Percentiles rank a stretch among this genome's conserved stretches.
phyloP scores from a whole-genome alignment of 2,888 invertebrate genomes.

The Microchrysa polita region DNA sequence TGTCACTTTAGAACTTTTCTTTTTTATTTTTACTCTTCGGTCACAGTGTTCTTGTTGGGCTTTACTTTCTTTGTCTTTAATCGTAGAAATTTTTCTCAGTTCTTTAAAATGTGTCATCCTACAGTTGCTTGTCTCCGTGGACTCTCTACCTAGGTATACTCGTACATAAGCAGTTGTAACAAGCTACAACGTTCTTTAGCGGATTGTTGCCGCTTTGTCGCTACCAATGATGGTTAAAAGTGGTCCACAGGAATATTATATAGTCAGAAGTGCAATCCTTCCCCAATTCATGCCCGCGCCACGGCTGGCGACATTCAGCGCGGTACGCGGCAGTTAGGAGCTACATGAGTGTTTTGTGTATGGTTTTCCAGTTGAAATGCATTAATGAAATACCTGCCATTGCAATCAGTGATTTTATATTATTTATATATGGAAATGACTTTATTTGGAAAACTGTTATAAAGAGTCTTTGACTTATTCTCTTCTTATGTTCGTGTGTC shows the following conservation, averaged over 20 bases:
- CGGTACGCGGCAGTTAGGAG: too few species aligned
- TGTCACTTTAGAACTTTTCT: conserved; percentile 23
- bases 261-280: too few species aligned
- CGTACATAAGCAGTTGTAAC: too few species aligned
- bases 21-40: conserved; percentile 17
- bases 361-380: conserved; percentile 18
- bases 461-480: conserved; percentile 28
- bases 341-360: neutral
- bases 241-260: conserved; percentile 25
- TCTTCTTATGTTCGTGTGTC: neutral
- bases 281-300: neutral
- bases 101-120: neutral
- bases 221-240: conserved; percentile 4
- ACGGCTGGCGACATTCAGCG: neutral
- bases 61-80: too few species aligned
- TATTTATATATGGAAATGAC: conserved; percentile 44
- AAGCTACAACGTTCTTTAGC: too few species aligned
- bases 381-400: conserved; percentile 37
- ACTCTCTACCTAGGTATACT: neutral
- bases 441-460: conserved; percentile 37
- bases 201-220: neutral
- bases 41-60: neutral
- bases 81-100: conserved; percentile 6
- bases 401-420: conserved; percentile 25
- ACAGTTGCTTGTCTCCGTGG: neutral